These are phyloP conservation scores for Sarcophaga caerulescens DNA, from an alignment of 2,888 invertebrate species.

Conservation along the genomic window DNA sequence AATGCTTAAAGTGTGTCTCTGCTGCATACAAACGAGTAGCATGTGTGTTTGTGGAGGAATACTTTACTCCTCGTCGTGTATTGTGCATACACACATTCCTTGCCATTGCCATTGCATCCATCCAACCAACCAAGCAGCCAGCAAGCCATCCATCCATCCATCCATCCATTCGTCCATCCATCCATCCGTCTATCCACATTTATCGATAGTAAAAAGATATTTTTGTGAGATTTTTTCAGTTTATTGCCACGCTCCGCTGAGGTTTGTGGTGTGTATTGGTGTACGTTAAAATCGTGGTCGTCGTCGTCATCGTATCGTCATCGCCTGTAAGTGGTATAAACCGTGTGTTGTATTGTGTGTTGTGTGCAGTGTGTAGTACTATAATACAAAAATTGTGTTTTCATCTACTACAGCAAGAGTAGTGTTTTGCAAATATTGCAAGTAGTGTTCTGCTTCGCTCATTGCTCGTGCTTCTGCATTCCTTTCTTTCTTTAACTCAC, in stretches of 20 bases:
- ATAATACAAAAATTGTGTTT: not conserved
- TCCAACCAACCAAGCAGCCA: slow-evolving; percentile 43
- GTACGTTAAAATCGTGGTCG: slow-evolving; percentile 61
- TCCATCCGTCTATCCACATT: slow-evolving; percentile 62
- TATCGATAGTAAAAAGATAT: slow-evolving; percentile 69
- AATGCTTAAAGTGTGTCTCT: not conserved
- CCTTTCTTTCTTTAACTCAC: not conserved
- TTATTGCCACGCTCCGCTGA: slow-evolving; percentile 78
- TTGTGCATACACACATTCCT: not conserved
- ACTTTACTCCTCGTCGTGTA: slow-evolving; percentile 7
- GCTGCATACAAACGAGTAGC: slow-evolving; percentile 4
- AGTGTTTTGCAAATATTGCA: not conserved
- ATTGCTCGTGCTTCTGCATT: slow-evolving; percentile 48
- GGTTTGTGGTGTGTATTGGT: slow-evolving; percentile 73
- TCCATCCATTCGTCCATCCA: slow-evolving; percentile 61
- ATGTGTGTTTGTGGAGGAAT: slow-evolving; percentile 11
- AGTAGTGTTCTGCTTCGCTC: slow-evolving; percentile 13
- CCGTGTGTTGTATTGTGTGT: slow-evolving; percentile 15
- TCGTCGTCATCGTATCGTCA: slow-evolving; percentile 12
- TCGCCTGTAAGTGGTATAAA: not conserved
- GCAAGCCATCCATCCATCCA: not conserved
- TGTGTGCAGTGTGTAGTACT: slow-evolving; percentile 2
- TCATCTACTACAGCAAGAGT: not conserved
- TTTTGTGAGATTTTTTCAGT: slow-evolving; percentile 71
- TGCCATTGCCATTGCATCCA: not conserved